Conservation (phyloP, 2,797 vertebrate species). For the Serranus cabrilla region DNA sequence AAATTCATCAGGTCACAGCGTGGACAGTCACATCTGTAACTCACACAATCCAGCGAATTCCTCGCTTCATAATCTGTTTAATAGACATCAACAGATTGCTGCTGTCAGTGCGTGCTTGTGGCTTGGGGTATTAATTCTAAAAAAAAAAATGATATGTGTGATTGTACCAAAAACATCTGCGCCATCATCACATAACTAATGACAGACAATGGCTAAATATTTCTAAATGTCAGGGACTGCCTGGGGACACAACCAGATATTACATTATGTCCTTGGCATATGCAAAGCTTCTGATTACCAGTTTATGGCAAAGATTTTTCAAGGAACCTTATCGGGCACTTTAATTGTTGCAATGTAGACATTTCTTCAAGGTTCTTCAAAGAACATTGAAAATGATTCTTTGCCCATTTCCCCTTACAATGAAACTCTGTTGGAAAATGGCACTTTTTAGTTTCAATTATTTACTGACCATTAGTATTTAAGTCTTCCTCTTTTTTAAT, state of each 20-base stretch:
- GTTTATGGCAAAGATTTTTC: not conserved
- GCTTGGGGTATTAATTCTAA: conserved; percentile 36
- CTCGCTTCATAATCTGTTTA: conserved; percentile 50
- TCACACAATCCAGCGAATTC: conserved; percentile 33
- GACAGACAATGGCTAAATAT: conserved; percentile 23
- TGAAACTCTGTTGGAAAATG: not conserved
- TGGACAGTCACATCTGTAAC: conserved; percentile 38
- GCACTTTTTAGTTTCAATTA: not conserved
- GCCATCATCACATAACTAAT: conserved; percentile 48
- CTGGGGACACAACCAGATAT: conserved; percentile 7
- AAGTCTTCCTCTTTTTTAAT: too few relatives aligned
- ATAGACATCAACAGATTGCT: conserved; percentile 58
- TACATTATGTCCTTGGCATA: not conserved
- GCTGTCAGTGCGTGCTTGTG: conserved; percentile 38
- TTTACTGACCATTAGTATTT: not conserved
- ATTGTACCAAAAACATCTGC: conserved; percentile 58
- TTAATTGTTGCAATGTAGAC: not conserved
- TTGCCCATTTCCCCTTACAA: too few relatives aligned
- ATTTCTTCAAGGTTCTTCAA: not conserved
- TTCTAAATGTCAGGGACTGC: conserved; percentile 19
- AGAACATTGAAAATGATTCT: not conserved
- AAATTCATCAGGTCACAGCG: conserved; percentile 18
- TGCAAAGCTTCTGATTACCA: not conserved
- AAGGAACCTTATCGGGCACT: not conserved
- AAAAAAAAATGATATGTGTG: conserved; percentile 34